These are phyloP conservation scores for Dysidea cf. avara DNA, from an alignment of 37 sponge, comb jelly and placozoan species.

Conservation along the genomic window DNA sequence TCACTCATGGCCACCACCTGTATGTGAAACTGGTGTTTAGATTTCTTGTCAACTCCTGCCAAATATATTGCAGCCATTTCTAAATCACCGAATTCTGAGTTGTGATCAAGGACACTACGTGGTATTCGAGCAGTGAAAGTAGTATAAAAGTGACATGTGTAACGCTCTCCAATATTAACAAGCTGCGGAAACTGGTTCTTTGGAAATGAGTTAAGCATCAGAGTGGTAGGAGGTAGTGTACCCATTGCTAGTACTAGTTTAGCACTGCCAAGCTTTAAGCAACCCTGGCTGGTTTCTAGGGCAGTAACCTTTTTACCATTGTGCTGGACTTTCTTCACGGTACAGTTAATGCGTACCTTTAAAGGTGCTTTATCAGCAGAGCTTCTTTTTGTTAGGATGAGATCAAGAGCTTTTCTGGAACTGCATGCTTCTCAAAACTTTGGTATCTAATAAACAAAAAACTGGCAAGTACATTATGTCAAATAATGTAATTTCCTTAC, in stretches of 20 bases:
- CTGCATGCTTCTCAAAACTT: too few relatives aligned
- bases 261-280: background rate
- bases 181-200: background rate
- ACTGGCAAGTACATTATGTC: too few relatives aligned
- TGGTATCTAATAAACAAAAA: too few relatives aligned
- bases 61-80: slow-evolving; percentile 50
- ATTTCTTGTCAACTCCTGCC: slow-evolving; percentile 9
- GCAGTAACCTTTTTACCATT: slow-evolving; percentile 17
- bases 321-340: slow-evolving; percentile 21
- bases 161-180: background rate
- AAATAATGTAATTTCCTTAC: background rate
- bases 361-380: background rate
- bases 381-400: too few relatives aligned
- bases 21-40: slow-evolving; percentile 38
- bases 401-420: too few relatives aligned
- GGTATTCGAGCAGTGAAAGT: background rate
- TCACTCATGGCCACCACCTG: slow-evolving; percentile 34
- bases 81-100: background rate
- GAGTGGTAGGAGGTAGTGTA: slow-evolving; percentile 16
- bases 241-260: slow-evolving; percentile 11
- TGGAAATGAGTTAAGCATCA: slow-evolving; percentile 10
- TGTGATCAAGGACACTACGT: background rate
- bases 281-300: slow-evolving; percentile 7
- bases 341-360: background rate
- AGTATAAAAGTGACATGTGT: background rate